These are phyloP conservation scores for Holcopasites calliopsidis DNA, from an alignment of 1,140 invertebrate genomes.

Conservation along the genomic window DNA sequence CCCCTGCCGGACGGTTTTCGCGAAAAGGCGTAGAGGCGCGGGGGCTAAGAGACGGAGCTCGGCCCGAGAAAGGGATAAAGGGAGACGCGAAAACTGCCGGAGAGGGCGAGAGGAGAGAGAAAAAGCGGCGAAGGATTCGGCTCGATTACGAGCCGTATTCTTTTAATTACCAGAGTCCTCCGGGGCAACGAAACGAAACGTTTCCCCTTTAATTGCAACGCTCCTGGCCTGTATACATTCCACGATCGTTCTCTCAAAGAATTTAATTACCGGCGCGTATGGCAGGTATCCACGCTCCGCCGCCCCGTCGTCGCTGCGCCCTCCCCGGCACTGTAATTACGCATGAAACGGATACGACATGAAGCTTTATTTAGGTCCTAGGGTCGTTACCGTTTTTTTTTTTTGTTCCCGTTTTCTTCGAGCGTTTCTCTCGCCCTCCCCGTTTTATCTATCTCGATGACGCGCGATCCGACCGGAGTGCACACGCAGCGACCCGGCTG, in stretches of 20 bases:
- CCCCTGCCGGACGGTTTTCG: constrained; percentile 37
- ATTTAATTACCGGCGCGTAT: constrained; percentile 77
- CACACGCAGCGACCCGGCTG: not conserved
- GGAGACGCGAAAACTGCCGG: not conserved
- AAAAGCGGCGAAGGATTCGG: constrained; percentile 56
- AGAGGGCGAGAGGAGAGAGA: constrained; percentile 11
- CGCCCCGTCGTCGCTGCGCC: constrained; percentile 23
- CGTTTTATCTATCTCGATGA: too few relatives aligned
- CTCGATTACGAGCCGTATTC: constrained; percentile 76
- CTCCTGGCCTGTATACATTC: constrained; percentile 74
- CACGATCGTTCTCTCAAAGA: constrained; percentile 78
- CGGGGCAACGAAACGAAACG: constrained; percentile 73
- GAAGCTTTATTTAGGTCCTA: constrained; percentile 68
- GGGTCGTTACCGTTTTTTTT: constrained; percentile 35
- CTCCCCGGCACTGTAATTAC: constrained; percentile 55
- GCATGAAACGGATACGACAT: constrained; percentile 67
- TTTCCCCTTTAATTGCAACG: constrained; percentile 79
- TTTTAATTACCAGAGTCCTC: constrained; percentile 77
- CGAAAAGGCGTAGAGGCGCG: constrained; percentile 9
- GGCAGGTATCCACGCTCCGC: constrained; percentile 57
- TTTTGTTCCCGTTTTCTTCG: not conserved
- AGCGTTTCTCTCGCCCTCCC: not conserved
- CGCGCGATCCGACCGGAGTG: not conserved
- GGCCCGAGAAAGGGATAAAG: constrained; percentile 40
- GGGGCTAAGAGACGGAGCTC: constrained; percentile 6